Percentiles rank a stretch among this genome's conserved stretches.
phyloP scores from a whole-genome alignment of 2,888 invertebrate genomes.

The Papilio demoleus region DNA sequence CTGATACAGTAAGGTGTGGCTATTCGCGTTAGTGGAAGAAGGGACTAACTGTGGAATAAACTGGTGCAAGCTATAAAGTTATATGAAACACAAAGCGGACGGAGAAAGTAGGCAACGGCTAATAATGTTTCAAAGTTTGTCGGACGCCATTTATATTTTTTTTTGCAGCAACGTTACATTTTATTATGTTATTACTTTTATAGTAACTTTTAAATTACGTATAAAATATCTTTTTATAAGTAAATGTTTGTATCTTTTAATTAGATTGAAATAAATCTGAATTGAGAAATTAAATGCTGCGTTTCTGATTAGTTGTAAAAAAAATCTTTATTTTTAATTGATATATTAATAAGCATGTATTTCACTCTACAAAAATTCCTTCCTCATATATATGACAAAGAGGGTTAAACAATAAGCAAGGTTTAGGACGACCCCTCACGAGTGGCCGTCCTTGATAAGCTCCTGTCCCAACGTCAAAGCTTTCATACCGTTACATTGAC shows the following conservation, averaged over 20 bases:
- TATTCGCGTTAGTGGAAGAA: neutral
- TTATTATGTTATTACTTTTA: neutral
- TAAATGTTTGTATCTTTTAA: neutral
- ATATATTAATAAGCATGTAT: neutral
- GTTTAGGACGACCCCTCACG: neutral
- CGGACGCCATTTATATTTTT: neutral
- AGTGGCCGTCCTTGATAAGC: conserved; percentile 6
- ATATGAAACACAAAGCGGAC: conserved; percentile 5
- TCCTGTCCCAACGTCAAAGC: neutral
- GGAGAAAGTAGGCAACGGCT: neutral
- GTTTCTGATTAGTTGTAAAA: neutral
- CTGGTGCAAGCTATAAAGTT: conserved; percentile 9
- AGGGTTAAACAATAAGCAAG: neutral
- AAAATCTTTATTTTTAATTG: neutral
- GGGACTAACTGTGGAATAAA: neutral
- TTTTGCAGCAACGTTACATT: neutral
- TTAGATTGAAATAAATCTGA: neutral
- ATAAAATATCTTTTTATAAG: too few relatives aligned
- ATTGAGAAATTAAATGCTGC: neutral
- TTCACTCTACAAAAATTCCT: neutral
- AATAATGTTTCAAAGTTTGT: neutral
- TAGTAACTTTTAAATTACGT: neutral
- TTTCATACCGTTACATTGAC: neutral
- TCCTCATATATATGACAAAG: neutral
- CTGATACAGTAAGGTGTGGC: too few relatives aligned